A percentile compares a stretch with the other conserved stretches of the same genome.
These are phyloP conservation scores for Prochilodus magdalenae DNA, from an alignment of 2,113 vertebrate genomes.

Conservation along the genomic window DNA sequence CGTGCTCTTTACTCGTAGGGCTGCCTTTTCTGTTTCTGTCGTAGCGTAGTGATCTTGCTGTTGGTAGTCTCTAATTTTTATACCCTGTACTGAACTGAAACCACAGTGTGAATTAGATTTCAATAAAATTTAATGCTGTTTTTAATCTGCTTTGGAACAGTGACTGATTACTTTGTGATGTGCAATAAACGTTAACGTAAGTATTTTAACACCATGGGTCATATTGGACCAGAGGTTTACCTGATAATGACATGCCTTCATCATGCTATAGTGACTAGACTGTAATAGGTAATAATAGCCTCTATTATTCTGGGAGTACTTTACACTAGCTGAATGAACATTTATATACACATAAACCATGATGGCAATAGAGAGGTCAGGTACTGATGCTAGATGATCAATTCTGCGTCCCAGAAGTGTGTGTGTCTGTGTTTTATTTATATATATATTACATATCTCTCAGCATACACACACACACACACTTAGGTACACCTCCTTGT, in stretches of 20 bases:
- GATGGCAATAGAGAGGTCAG: too few relatives aligned
- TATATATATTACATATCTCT: too few relatives aligned
- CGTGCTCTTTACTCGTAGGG: slow-evolving; percentile 7
- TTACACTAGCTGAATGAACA: too few relatives aligned
- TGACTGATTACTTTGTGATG: not conserved
- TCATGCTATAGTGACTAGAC: not conserved
- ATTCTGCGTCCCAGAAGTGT: too few relatives aligned
- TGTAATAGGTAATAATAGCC: too few relatives aligned
- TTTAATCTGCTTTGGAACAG: slow-evolving; percentile 17
- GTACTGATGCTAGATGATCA: too few relatives aligned
- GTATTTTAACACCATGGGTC: not conserved
- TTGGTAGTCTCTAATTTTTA: slow-evolving; percentile 39
- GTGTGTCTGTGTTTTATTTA: too few relatives aligned
- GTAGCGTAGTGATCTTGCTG: slow-evolving; percentile 32
- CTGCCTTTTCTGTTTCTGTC: not conserved
- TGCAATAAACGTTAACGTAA: too few relatives aligned
- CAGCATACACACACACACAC: too few relatives aligned
- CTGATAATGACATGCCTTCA: not conserved
- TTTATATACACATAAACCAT: too few relatives aligned
- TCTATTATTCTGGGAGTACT: not conserved
- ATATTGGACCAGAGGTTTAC: not conserved
- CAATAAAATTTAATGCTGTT: slow-evolving; percentile 41
- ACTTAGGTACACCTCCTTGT: too few relatives aligned
- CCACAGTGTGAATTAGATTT: slow-evolving; percentile 24
- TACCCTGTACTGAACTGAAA: slow-evolving; percentile 32